Evolutionary conservation across 92 coral and sea anemone species (phyloP).

Genomic region (Phenganax marumi): DNA sequence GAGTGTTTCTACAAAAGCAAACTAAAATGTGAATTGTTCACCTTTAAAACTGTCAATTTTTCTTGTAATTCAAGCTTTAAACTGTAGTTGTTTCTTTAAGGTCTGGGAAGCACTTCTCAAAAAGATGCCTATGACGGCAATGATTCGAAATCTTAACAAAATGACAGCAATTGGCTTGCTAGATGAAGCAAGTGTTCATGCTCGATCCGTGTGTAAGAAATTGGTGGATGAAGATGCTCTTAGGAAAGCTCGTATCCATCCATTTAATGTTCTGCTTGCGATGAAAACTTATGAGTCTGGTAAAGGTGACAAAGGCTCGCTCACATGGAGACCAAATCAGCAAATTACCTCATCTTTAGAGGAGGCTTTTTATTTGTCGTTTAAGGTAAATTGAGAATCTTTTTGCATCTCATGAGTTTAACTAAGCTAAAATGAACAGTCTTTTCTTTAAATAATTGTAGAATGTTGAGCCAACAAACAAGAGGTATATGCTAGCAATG

Average conservation of each 20-base stretch:
- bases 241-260: slow-evolving; percentile 81
- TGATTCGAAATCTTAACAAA: slow-evolving; percentile 95
- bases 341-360: slow-evolving; percentile 72
- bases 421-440: not conserved
- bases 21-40: not conserved
- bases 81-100: slow-evolving; percentile 30
- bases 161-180: slow-evolving; percentile 79
- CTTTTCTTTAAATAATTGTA: not conserved
- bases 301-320: slow-evolving; percentile 87
- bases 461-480: slow-evolving; percentile 44
- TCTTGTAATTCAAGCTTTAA: not conserved
- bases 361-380: slow-evolving; percentile 82
- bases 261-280: slow-evolving; percentile 80
- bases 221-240: slow-evolving; percentile 56
- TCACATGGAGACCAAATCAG: slow-evolving; percentile 72
- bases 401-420: not conserved
- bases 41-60: not conserved
- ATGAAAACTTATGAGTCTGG: slow-evolving; percentile 77
- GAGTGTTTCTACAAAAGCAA: not conserved
- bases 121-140: slow-evolving; percentile 98
- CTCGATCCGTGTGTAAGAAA: slow-evolving; percentile 56
- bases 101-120: slow-evolving; percentile 85
- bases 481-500: slow-evolving; percentile 36
- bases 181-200: slow-evolving; percentile 64
- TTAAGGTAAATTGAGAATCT: slow-evolving; percentile 61